Evolutionary conservation across 2,888 invertebrate genomes (phyloP), one percentile per base, ranked within the genome.

Genomic region (Halictus quadricinctus): DNA sequence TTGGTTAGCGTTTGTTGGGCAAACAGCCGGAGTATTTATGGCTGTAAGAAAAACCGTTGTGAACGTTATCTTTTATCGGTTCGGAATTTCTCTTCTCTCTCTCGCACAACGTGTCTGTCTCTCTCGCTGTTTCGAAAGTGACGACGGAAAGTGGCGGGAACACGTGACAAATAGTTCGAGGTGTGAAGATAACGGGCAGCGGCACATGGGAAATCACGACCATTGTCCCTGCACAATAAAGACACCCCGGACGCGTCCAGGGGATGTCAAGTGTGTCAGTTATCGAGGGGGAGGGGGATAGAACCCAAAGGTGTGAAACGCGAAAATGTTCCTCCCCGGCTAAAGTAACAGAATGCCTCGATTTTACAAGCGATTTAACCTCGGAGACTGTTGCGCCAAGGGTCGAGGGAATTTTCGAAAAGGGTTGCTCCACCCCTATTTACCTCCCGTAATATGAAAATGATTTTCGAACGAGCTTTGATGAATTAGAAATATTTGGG

Each of bases 121-220:
- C 2, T 48, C n/a, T 58, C 58, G n/a, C 8, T 10, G 21, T 69
- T 41, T 21, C 12, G 3, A 36, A 13, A 64, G 10, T 15, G 29
- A 64, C 12, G 41, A 21, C 43, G 1, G 21, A 60, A 66, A 66
- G 64, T 15, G 12, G 25, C 36, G 43, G 41, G 69, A 70, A 15
- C 21, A 36, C 54, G 29, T 66, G 29, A 54, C 46, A 29, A 21
- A 21, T 36, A 46, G 64, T 72, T 69, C 58, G 43, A 0, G 66
- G 74, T 50, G 60, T 4, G 64, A 72, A 81, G 72, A 77, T 81
- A 75, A 66, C 69, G 29, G 25, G 36, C n/a, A 7, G 10, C 60
- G 82, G 21, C 87, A 79, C 87, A 69, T 83, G 84, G 87, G 84
- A 87, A 87, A 87, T 87, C 85, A 85, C 60, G 78, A 70, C 72